Percentiles rank a stretch among this genome's conserved stretches.
These are phyloP conservation scores for Alviniconcha marisindica DNA, from an alignment of 1,140 invertebrate species.

Conservation along the genomic window DNA sequence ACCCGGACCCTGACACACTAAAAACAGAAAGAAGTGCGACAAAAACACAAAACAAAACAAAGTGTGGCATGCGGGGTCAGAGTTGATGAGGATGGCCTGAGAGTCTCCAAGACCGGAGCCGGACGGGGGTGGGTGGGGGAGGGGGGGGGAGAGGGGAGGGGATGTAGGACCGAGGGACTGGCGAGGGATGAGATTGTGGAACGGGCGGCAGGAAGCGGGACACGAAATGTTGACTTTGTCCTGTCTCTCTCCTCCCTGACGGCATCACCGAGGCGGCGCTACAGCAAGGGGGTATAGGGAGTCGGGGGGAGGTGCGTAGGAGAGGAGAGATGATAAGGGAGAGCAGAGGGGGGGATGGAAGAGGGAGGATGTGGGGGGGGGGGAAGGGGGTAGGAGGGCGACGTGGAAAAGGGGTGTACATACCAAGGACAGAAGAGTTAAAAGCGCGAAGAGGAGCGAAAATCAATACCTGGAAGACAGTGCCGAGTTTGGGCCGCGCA, in stretches of 20 bases:
- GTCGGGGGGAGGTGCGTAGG: no score
- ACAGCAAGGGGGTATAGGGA: no score
- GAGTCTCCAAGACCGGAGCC: no score
- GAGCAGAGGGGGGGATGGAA: background rate
- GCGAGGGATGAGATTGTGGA: constrained; percentile 16
- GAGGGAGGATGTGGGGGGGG: background rate
- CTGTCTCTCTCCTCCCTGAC: constrained; percentile 24
- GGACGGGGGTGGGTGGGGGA: no score
- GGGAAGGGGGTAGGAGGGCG: background rate
- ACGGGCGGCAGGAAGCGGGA: constrained; percentile 15
- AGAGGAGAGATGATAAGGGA: no score
- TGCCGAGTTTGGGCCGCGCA: background rate
- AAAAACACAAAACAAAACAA: no score
- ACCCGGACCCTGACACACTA: no score
- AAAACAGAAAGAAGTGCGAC: no score
- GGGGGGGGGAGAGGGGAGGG: no score
- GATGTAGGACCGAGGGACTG: constrained; percentile 10
- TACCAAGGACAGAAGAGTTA: background rate
- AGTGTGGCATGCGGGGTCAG: no score
- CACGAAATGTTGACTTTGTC: constrained; percentile 33
- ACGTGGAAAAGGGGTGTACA: background rate
- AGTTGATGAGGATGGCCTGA: no score
- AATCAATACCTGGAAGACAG: constrained; percentile 35
- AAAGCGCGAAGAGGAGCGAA: constrained; percentile 30
- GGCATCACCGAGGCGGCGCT: background rate